These are phyloP conservation scores for Bugula neritina DNA, from an alignment of 2,888 invertebrate species.

Conservation along the genomic window DNA sequence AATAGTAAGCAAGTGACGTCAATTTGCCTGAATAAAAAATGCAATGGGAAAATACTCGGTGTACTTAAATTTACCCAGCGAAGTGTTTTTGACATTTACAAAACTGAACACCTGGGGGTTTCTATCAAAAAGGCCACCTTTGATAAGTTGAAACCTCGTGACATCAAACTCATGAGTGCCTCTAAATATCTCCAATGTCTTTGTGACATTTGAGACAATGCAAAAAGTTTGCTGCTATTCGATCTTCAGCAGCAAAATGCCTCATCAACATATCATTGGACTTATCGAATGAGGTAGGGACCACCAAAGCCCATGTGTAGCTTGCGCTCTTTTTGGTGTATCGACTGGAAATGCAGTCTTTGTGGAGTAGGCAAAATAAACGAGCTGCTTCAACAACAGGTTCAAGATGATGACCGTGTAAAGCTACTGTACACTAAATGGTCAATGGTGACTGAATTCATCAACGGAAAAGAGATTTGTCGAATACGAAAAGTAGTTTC, in stretches of 20 bases:
- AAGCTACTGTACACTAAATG: background rate
- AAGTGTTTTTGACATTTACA: background rate
- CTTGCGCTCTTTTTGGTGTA: background rate
- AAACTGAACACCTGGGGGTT: background rate
- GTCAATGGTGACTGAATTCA: background rate
- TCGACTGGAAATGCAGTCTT: background rate
- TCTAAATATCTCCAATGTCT: too few relatives aligned
- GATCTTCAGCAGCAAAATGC: background rate
- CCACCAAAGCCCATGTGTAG: background rate
- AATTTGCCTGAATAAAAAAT: too few relatives aligned
- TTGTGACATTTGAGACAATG: background rate
- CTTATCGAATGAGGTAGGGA: background rate
- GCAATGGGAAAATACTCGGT: too few relatives aligned
- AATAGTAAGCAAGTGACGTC: too few relatives aligned
- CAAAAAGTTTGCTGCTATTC: background rate
- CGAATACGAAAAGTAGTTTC: background rate
- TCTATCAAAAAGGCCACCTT: background rate
- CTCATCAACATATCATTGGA: background rate
- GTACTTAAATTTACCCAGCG: background rate
- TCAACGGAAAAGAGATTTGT: background rate
- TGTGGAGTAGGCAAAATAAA: background rate
- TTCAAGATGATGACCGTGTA: background rate
- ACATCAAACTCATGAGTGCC: too few relatives aligned
- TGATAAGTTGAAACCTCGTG: background rate
- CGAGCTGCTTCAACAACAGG: background rate